A percentile compares a stretch with the other conserved stretches of the same genome.
phyloP scores from a whole-genome alignment of 1,140 invertebrate species.

The Drosophila cardini region DNA sequence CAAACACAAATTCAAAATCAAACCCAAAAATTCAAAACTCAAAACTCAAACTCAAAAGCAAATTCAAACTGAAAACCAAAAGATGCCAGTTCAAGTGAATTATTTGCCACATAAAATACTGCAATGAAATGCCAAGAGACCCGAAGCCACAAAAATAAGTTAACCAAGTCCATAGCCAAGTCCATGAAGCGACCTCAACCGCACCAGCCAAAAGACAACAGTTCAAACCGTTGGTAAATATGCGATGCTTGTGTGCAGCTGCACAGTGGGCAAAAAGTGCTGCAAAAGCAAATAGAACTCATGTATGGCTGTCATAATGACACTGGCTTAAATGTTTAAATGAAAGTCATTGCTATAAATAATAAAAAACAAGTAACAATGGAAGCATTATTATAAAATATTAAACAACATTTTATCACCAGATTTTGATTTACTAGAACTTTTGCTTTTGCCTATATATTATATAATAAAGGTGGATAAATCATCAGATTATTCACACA shows the following conservation, averaged over 20 bases:
- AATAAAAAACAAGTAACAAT: no score
- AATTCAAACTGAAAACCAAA: conserved; percentile 22
- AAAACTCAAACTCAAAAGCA: conserved; percentile 17
- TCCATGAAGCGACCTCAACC: conserved; percentile 54
- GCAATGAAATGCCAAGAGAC: background rate
- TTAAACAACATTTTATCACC: no score
- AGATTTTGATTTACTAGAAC: no score
- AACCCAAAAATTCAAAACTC: conserved; percentile 4
- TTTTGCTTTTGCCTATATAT: no score
- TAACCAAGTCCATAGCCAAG: conserved; percentile 21
- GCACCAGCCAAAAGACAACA: conserved; percentile 8
- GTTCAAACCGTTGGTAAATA: conserved; percentile 9
- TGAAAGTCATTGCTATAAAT: no score
- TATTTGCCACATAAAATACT: conserved; percentile 64
- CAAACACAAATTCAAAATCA: background rate
- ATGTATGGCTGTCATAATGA: background rate
- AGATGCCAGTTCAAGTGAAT: conserved; percentile 56
- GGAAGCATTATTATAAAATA: no score
- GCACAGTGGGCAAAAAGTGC: conserved; percentile 26
- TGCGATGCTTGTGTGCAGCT: conserved; percentile 4
- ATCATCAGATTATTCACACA: no score
- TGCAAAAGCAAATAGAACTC: background rate
- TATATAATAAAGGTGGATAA: no score
- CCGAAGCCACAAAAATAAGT: conserved; percentile 3
- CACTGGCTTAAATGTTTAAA: conserved; percentile 7